Percentiles rank a stretch among this genome's conserved stretches.
Evolutionary conservation across 2,888 invertebrate genomes (phyloP).

Genomic region (Tachina lurida): DNA sequence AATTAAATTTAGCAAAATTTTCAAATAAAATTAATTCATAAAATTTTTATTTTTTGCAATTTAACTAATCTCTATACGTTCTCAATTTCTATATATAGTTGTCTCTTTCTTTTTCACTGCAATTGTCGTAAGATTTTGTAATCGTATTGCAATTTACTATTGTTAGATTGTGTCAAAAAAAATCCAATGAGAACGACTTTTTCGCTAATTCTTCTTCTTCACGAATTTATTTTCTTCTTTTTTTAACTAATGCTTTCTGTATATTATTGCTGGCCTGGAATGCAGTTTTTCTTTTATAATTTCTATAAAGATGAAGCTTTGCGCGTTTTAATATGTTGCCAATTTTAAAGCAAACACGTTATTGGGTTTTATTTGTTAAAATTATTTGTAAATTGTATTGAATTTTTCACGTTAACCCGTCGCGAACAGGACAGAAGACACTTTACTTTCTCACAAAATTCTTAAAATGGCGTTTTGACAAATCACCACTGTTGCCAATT

Average conservation of each 20-base stretch:
- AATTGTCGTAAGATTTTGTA: background rate
- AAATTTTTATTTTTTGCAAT: conserved; percentile 63
- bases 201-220: conserved; percentile 65
- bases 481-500: conserved; percentile 36
- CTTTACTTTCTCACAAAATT: conserved; percentile 62
- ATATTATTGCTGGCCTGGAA: conserved; percentile 63
- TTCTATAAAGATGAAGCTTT: conserved; percentile 30
- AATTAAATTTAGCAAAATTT: conserved; percentile 15
- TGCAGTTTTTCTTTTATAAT: conserved; percentile 52
- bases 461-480: conserved; percentile 68
- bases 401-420: conserved; percentile 67
- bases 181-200: conserved; percentile 63
- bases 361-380: conserved; percentile 41
- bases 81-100: conserved; percentile 25
- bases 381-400: conserved; percentile 53
- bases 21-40: background rate
- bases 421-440: conserved; percentile 72
- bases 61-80: conserved; percentile 56
- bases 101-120: conserved; percentile 55
- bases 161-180: conserved; percentile 34
- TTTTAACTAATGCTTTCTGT: conserved; percentile 27
- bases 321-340: conserved; percentile 27
- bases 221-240: conserved; percentile 28
- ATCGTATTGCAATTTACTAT: conserved; percentile 39
- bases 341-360: conserved; percentile 53